These are phyloP conservation scores for Vultur gryphus DNA, from an alignment of 2,797 vertebrate species.

Conservation along the genomic window DNA sequence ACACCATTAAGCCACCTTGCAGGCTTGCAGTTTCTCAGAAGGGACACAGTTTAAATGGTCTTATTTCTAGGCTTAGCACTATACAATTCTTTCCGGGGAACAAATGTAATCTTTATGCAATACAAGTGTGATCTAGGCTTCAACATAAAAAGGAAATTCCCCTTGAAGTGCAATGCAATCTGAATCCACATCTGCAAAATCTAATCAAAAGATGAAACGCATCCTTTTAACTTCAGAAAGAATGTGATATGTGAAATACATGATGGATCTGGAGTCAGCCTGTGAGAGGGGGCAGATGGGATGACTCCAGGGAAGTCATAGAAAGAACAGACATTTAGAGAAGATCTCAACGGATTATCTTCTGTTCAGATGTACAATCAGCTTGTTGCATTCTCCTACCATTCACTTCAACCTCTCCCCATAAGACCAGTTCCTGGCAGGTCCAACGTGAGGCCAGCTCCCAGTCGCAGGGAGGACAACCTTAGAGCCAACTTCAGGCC, in stretches of 20 bases:
- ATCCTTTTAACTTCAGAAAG: background rate
- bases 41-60: background rate
- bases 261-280: too few species aligned
- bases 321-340: background rate
- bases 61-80: background rate
- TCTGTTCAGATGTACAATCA: background rate
- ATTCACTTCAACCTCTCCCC: background rate
- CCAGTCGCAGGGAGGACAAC: rapidly evolving
- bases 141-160: background rate
- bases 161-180: background rate
- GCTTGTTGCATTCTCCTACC: background rate
- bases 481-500: background rate
- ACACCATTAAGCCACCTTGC: background rate
- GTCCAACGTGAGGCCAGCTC: rapidly evolving
- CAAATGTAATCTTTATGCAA: background rate
- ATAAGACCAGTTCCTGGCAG: background rate
- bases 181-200: background rate
- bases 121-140: background rate
- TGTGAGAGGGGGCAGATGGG: background rate
- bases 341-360: background rate
- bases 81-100: background rate
- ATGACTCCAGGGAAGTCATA: background rate
- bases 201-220: background rate
- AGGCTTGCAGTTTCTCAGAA: background rate
- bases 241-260: background rate